Conservation (phyloP, 2,888 invertebrate species). For the Nephrotoma flavescens region DNA sequence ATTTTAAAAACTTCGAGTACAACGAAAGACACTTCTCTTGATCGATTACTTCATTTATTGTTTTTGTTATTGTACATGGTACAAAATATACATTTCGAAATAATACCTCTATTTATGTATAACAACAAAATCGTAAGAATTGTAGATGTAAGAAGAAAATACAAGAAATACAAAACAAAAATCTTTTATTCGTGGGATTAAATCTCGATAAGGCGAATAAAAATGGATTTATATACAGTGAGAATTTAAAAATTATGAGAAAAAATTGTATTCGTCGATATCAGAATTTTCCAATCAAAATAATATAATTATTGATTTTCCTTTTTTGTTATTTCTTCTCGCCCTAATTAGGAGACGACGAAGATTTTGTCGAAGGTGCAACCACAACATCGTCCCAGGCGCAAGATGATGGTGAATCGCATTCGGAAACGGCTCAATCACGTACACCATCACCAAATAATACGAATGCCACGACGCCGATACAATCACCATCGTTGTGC, state of each 20-base stretch:
- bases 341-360: slow-evolving; percentile 1
- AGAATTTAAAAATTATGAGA: background rate
- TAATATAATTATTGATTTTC: background rate
- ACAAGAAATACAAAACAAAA: background rate
- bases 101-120: background rate
- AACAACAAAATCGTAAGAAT: background rate
- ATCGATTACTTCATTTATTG: background rate
- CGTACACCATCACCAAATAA: background rate
- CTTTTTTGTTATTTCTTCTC: background rate
- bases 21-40: background rate
- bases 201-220: background rate
- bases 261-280: background rate
- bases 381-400: background rate
- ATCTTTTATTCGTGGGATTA: background rate
- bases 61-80: background rate
- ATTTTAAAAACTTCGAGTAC: background rate
- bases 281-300: background rate
- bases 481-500: background rate
- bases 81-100: background rate
- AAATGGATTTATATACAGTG: background rate
- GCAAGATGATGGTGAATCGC: slow-evolving; percentile 3
- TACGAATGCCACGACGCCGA: background rate
- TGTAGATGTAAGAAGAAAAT: background rate
- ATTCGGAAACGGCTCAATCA: slow-evolving; percentile 2
- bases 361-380: slow-evolving; percentile 3